A percentile compares a stretch with the other conserved stretches of the same genome.
Evolutionary conservation across 2,113 vertebrate genomes (phyloP).

Genomic region (Laticauda colubrina): DNA sequence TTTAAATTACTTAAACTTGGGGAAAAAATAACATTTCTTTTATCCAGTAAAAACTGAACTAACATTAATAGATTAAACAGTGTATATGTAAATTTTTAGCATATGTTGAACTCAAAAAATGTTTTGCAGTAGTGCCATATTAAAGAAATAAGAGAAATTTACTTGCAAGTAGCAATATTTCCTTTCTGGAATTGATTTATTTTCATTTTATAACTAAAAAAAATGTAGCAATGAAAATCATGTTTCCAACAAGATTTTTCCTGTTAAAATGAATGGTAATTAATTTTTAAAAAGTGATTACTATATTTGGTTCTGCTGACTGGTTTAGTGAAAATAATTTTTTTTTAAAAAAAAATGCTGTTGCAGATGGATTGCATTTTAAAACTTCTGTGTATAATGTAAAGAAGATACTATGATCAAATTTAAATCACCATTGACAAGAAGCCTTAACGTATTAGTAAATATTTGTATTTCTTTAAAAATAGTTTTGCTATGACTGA

Average conservation of each 20-base stretch:
- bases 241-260: constrained; percentile 56
- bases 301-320: constrained; percentile 8
- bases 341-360: background rate
- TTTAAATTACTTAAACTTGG: background rate
- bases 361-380: rapidly evolving
- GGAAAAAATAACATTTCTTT: background rate
- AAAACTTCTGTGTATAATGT: background rate
- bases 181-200: constrained; percentile 52
- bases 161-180: constrained; percentile 32
- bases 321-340: background rate
- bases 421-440: background rate
- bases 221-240: constrained; percentile 51
- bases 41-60: background rate
- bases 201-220: constrained; percentile 57
- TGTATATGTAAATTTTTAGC: background rate
- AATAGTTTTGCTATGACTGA: background rate
- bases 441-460: background rate
- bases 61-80: constrained; percentile 13
- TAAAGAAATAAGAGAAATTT: background rate
- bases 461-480: background rate
- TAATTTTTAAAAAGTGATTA: constrained; percentile 38
- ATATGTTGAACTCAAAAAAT: background rate
- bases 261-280: constrained; percentile 52
- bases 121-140: constrained; percentile 18
- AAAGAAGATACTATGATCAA: background rate